Conservation (phyloP, 2,888 invertebrate genomes). For the Halocaridina rubra region DNA sequence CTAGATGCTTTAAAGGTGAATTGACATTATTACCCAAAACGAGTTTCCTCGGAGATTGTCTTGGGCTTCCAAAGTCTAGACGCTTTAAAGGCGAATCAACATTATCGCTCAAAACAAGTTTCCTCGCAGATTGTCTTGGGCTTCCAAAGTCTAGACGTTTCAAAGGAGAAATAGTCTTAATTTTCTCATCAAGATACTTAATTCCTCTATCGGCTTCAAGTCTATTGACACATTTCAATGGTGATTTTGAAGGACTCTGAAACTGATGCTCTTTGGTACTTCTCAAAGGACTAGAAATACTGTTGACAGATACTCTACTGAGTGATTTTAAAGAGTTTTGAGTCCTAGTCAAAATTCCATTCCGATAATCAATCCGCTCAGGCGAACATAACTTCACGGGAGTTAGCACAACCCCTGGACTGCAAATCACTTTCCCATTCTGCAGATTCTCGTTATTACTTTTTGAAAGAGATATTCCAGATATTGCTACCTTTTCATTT, state of each 20-base stretch:
- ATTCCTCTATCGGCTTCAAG: too few relatives aligned
- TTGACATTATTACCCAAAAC: background rate
- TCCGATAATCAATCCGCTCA: background rate
- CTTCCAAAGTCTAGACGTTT: conserved; percentile 24
- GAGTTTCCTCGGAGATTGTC: background rate
- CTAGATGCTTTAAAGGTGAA: conserved; percentile 30
- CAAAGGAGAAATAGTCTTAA: conserved; percentile 16
- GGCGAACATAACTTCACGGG: background rate
- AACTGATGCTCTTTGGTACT: background rate
- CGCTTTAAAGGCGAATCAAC: conserved; percentile 30
- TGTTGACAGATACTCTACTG: too few relatives aligned
- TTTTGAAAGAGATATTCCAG: background rate
- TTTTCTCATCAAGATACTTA: background rate
- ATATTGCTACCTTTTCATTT: too few relatives aligned
- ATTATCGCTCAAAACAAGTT: background rate
- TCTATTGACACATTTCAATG: too few relatives aligned
- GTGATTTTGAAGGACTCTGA: conserved; percentile 5
- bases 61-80: conserved; percentile 14
- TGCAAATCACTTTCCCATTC: background rate
- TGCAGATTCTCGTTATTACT: background rate
- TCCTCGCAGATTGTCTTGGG: background rate
- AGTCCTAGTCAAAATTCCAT: background rate
- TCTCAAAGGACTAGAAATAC: background rate
- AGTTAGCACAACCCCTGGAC: background rate
- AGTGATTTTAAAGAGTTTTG: background rate